Evolutionary conservation across 2,797 vertebrate genomes (phyloP).

Genomic region (Helarctos malayanus): DNA sequence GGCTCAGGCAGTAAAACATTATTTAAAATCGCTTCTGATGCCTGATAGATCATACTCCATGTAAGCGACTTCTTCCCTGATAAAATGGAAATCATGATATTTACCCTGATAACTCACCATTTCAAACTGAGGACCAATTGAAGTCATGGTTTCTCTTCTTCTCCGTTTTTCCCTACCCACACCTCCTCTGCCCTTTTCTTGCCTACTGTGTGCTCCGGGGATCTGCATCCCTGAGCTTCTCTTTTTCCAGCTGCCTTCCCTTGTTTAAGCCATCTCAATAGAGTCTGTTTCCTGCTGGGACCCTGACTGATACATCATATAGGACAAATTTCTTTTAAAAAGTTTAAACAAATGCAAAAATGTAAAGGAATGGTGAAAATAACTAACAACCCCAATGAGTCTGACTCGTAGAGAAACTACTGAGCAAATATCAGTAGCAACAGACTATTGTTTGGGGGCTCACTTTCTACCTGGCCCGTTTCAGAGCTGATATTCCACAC

Average conservation of each 20-base stretch:
- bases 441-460: not conserved
- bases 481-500: not conserved
- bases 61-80: not conserved
- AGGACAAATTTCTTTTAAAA: slow-evolving; percentile 59
- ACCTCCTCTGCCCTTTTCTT: not conserved
- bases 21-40: not conserved
- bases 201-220: not conserved
- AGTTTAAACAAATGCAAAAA: slow-evolving; percentile 57
- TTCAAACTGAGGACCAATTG: not conserved
- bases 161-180: not conserved
- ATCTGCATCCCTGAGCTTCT: not conserved
- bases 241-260: not conserved
- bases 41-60: not conserved
- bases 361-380: slow-evolving; percentile 17
- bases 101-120: not conserved
- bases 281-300: not conserved
- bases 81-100: not conserved
- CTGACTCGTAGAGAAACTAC: not conserved
- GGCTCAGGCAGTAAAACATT: not conserved
- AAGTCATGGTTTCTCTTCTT: not conserved
- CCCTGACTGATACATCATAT: not conserved
- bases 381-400: slow-evolving; percentile 9
- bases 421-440: slow-evolving; percentile 29
- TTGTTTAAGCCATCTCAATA: not conserved
- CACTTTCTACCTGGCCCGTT: not conserved